These are phyloP conservation scores for Salvelinus alpinus DNA, from an alignment of 2,113 vertebrate genomes.

Conservation along the genomic window DNA sequence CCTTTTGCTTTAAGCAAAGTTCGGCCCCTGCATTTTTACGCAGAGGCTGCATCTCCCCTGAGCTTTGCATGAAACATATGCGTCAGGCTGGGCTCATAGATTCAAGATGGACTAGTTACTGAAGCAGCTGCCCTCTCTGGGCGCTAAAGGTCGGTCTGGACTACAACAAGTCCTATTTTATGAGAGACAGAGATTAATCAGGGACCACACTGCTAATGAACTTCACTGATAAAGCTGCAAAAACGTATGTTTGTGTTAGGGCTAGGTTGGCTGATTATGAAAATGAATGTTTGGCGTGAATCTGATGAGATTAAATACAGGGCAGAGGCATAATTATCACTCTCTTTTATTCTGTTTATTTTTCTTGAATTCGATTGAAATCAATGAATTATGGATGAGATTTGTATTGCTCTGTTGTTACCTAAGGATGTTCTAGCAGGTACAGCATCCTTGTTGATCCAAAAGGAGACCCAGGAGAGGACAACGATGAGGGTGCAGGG, in stretches of 20 bases:
- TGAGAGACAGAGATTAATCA: slow-evolving; percentile 51
- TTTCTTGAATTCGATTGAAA: not conserved
- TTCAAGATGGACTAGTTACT: slow-evolving; percentile 63
- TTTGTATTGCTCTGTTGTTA: slow-evolving; percentile 54
- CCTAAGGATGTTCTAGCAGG: slow-evolving; percentile 96
- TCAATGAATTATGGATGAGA: no score
- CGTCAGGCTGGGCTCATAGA: slow-evolving; percentile 51
- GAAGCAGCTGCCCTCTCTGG: slow-evolving; percentile 56
- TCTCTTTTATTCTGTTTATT: not conserved
- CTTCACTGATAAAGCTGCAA: slow-evolving; percentile 11
- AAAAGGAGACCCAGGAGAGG: slow-evolving; percentile 97
- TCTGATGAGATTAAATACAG: not conserved
- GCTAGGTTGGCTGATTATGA: slow-evolving; percentile 15
- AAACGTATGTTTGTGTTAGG: slow-evolving; percentile 24
- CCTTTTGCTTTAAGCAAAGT: slow-evolving; percentile 22
- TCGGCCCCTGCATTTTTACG: slow-evolving; percentile 52
- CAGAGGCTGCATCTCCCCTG: slow-evolving; percentile 61
- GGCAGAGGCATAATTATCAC: not conserved
- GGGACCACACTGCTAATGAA: slow-evolving; percentile 41
- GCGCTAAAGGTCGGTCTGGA: slow-evolving; percentile 20
- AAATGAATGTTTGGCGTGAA: slow-evolving; percentile 5
- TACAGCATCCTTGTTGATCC: slow-evolving; percentile 99
- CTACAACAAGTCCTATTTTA: slow-evolving; percentile 26
- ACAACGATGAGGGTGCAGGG: slow-evolving; percentile 98
- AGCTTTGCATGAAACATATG: slow-evolving; percentile 60